Evolutionary conservation across 2,113 vertebrate species (phyloP).

Genomic region (Gavialis gangeticus): DNA sequence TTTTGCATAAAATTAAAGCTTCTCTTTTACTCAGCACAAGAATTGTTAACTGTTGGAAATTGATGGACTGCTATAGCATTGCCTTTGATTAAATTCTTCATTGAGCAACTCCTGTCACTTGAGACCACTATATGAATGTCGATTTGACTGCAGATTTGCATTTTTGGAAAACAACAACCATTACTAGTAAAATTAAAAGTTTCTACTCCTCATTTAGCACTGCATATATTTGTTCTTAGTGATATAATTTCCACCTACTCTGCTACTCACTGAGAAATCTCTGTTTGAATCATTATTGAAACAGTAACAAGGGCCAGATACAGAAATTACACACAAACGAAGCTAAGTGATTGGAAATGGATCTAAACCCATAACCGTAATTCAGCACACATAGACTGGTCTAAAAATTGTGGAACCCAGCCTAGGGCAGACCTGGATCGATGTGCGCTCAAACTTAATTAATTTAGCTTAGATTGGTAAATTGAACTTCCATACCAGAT

Average conservation of each 20-base stretch:
- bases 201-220: neutral
- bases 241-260: neutral
- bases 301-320: too few relatives aligned
- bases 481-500: too few relatives aligned
- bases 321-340: too few relatives aligned
- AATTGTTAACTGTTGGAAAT: neutral
- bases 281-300: fast-evolving
- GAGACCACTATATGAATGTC: neutral
- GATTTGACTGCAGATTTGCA: neutral
- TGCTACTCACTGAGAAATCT: neutral
- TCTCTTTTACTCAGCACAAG: neutral
- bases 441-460: too few relatives aligned
- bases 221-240: neutral
- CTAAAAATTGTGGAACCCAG: too few relatives aligned
- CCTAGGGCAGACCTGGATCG: too few relatives aligned
- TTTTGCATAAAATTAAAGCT: neutral
- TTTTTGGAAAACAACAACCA: neutral
- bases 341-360: too few relatives aligned
- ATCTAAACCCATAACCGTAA: too few relatives aligned
- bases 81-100: neutral
- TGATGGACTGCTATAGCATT: neutral
- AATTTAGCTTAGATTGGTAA: too few relatives aligned
- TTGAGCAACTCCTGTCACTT: neutral
- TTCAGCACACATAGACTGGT: too few relatives aligned
- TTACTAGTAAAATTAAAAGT: neutral